Conservation (phyloP, 2,797 vertebrate genomes). For the Sciaenops ocellatus region DNA sequence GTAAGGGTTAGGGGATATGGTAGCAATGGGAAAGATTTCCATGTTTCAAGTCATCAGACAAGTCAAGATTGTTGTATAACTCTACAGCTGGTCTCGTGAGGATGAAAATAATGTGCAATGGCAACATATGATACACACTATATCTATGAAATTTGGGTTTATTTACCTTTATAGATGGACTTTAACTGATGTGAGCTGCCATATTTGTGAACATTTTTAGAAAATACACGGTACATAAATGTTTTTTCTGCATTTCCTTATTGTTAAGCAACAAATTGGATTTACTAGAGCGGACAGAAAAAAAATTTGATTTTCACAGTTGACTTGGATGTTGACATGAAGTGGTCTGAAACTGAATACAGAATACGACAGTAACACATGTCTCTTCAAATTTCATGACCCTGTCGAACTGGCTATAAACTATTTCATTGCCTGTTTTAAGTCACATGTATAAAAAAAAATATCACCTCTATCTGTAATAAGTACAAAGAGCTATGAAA, state of each 20-base stretch:
- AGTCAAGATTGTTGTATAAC: not conserved
- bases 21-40: not conserved
- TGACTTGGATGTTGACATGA: constrained; percentile 5
- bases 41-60: not conserved
- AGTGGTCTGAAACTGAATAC: not conserved
- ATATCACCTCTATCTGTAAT: not conserved
- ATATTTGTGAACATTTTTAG: constrained; percentile 15
- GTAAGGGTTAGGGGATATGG: not conserved
- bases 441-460: constrained; percentile 6
- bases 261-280: not conserved
- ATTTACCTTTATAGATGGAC: not conserved
- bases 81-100: not conserved
- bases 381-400: constrained; percentile 1
- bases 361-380: not conserved
- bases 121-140: not conserved
- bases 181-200: not conserved
- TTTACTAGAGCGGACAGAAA: constrained; percentile 2
- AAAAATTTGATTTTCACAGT: not conserved
- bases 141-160: not conserved
- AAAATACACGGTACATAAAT: not conserved
- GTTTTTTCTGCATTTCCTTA: constrained; percentile 4
- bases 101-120: not conserved
- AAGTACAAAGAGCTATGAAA: not conserved
- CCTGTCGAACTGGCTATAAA: not conserved
- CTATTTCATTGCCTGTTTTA: constrained; percentile 8